phyloP scores from a whole-genome alignment of 2,113 vertebrate genomes.

The Cygnus buccinator region DNA sequence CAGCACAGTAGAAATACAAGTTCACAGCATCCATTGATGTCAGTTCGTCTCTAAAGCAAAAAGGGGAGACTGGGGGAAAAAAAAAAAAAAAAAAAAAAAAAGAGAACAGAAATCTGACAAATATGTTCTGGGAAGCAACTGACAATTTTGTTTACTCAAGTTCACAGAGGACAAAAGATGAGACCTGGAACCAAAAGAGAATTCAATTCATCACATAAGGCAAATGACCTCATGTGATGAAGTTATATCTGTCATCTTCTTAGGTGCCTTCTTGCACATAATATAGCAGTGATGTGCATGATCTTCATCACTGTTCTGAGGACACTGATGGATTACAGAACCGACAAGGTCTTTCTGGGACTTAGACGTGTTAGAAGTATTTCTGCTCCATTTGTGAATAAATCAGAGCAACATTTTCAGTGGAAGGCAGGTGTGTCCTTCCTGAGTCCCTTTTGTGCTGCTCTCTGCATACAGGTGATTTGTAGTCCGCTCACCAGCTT shows the following conservation, averaged over 20 bases:
- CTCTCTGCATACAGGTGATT: background rate
- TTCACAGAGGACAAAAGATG: background rate
- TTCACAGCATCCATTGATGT: background rate
- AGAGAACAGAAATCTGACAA: background rate
- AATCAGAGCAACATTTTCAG: background rate
- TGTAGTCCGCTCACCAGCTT: background rate
- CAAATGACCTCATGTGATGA: background rate
- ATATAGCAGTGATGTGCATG: background rate
- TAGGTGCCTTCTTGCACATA: background rate
- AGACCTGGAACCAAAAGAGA: background rate
- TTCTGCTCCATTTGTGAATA: background rate
- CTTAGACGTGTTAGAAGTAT: background rate
- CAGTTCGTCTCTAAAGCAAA: background rate
- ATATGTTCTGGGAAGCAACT: background rate
- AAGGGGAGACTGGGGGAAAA: background rate
- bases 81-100: fast-evolving
- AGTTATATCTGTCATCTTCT: background rate
- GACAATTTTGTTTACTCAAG: background rate
- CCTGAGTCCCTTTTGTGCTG: background rate
- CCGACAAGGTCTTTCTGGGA: background rate
- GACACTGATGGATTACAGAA: background rate
- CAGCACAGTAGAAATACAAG: background rate
- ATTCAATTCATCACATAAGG: background rate
- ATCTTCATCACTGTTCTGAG: background rate
- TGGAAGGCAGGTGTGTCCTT: background rate